phyloP scores from a whole-genome alignment of 2,113 vertebrate species.

The Callaeas wilsoni region DNA sequence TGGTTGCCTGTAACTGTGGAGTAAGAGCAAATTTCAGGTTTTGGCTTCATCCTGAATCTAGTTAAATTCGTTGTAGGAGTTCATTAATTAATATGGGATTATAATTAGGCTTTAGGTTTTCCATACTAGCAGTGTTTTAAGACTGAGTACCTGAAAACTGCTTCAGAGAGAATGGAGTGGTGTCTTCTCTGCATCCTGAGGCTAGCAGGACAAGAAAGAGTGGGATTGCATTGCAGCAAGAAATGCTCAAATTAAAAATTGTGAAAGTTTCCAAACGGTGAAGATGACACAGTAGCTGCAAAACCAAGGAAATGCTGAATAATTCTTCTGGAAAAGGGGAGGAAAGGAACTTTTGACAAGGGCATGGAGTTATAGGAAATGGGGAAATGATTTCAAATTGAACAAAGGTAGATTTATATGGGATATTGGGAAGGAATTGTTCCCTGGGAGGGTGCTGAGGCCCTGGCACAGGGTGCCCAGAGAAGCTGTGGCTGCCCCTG shows the following conservation, averaged over 20 bases:
- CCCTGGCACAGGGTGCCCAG: neutral
- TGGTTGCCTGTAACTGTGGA: neutral
- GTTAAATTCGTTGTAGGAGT: neutral
- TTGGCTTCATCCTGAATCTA: neutral
- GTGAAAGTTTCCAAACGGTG: neutral
- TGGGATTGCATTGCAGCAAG: neutral
- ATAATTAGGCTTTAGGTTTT: neutral
- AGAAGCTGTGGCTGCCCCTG: neutral
- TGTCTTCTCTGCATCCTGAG: neutral
- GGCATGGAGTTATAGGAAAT: neutral
- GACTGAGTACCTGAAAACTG: neutral
- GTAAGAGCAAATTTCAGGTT: neutral
- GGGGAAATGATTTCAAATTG: neutral
- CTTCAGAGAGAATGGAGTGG: neutral
- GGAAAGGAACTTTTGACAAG: neutral
- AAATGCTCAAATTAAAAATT: neutral
- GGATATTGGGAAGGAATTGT: neutral
- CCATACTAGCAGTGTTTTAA: neutral
- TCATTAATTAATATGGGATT: neutral
- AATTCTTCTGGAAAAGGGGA: neutral
- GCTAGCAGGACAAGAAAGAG: neutral
- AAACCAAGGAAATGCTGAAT: neutral
- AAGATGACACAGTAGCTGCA: neutral
- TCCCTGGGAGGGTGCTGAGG: accelerated
- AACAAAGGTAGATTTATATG: neutral